Evolutionary conservation across 2,888 invertebrate genomes (phyloP), one percentile per base, ranked within the genome.

Genomic region (Parascotia fuliginaria): DNA sequence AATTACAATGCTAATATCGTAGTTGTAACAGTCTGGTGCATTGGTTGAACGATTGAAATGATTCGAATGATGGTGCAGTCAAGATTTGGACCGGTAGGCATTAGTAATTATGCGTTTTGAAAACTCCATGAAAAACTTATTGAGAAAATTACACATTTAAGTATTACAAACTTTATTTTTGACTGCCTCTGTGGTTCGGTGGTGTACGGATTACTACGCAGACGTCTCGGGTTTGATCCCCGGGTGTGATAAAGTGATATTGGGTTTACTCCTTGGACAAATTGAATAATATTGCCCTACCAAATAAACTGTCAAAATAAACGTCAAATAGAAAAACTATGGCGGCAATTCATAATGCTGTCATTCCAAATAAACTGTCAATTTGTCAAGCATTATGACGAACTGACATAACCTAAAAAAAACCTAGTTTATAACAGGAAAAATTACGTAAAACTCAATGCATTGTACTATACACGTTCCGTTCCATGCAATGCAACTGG

Each of bases 381-480:
- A 13, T 15, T n/a, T 14, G 4, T 7, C 15, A 9, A 9, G 24
- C 24, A 7, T 24, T 6, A 24, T 24, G 24, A 24, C 42, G 48
- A 40, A 24, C 55, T 24, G 7, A 6, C 42, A 50, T 40, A 24
- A 58, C 57, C 51, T 42, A 39, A 38, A 59, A 34, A 48, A 49
- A 19, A 38, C 14, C 29, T 3, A 19, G 5, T 44, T 53, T 65
- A 60, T 49, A 47, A 29, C 34, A n/a, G 9, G 28, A 39, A 41
- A 41, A 52, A 56, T 75, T 75, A 70, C 74, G 72, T 72, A 77
- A 75, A 75, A 65, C 57, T 44, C 52, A 71, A 66, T 61, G 60
- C 45, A 63, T 44, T 50, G 48, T 50, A 60, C 44, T 46, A 47
- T 54, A 56, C 67, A 45, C 65, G 77, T 65, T 73, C 65, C 73